phyloP scores from a whole-genome alignment of 2,888 invertebrate genomes.

The Drosophila pseudotakahashii region DNA sequence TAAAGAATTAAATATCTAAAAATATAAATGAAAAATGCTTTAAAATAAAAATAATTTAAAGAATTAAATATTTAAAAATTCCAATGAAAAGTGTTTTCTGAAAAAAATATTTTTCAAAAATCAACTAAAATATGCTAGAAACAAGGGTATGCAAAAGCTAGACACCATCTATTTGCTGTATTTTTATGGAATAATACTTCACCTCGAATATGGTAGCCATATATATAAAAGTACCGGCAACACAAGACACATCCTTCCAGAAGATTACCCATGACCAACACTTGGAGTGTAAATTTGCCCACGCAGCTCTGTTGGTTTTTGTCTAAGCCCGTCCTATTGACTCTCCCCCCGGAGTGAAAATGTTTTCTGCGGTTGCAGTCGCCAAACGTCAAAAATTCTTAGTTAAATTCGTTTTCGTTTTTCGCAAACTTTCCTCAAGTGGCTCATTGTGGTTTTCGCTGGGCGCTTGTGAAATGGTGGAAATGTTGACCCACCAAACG shows the following conservation, averaged over 20 bases:
- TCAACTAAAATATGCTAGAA: too few species aligned
- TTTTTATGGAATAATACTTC: too few species aligned
- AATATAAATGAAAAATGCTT: too few species aligned
- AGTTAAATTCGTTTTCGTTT: slow-evolving; percentile 69
- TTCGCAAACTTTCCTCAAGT: slow-evolving; percentile 68
- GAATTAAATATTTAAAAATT: too few species aligned
- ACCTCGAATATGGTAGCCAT: too few species aligned
- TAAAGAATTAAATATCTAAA: too few species aligned
- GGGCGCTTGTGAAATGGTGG: slow-evolving; percentile 65
- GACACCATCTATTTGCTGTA: too few species aligned
- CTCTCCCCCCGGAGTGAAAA: slow-evolving; percentile 27
- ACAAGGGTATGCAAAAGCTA: too few species aligned
- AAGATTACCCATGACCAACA: slow-evolving; percentile 7
- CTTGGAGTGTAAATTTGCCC: slow-evolving; percentile 21
- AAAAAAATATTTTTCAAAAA: too few species aligned
- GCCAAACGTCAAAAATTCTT: slow-evolving; percentile 78
- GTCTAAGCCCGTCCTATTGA: slow-evolving; percentile 23
- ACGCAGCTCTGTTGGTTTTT: slow-evolving; percentile 14
- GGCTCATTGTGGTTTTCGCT: slow-evolving; percentile 71
- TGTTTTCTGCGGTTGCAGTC: slow-evolving; percentile 45
- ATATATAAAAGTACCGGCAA: neutral
- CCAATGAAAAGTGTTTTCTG: too few species aligned
- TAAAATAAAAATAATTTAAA: too few species aligned
- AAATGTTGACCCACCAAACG: slow-evolving; percentile 68
- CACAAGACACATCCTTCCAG: slow-evolving; percentile 11